Conservation (phyloP, 2,888 invertebrate species). For the Craniophora ligustri region DNA sequence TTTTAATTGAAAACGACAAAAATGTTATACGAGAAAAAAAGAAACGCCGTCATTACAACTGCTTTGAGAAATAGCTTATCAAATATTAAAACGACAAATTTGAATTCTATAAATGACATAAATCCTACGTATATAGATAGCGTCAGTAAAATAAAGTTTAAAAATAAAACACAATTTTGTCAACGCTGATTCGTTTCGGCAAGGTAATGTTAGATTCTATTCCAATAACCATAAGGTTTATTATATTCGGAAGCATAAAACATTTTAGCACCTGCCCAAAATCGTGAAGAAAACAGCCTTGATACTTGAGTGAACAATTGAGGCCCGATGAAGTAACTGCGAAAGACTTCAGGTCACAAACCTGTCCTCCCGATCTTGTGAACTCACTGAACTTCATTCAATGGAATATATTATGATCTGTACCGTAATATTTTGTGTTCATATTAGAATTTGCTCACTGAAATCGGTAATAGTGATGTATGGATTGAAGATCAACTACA, state of each 20-base stretch:
- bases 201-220: background rate
- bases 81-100: too few species aligned
- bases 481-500: too few species aligned
- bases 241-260: constrained; percentile 20
- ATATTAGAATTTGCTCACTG: background rate
- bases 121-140: too few species aligned
- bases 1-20: too few species aligned
- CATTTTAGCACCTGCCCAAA: constrained; percentile 48
- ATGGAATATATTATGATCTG: constrained; percentile 1
- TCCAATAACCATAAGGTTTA: constrained; percentile 2
- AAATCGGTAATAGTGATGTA: background rate
- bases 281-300: constrained; percentile 51
- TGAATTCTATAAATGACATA: too few species aligned
- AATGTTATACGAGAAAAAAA: too few species aligned
- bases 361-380: constrained; percentile 44
- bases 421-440: background rate
- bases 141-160: background rate
- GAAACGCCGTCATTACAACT: too few species aligned
- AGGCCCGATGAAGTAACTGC: constrained; percentile 21
- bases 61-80: too few species aligned
- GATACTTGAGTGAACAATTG: constrained; percentile 44
- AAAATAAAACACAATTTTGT: constrained; percentile 1
- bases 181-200: background rate
- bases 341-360: constrained; percentile 51
- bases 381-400: constrained; percentile 36